Percentiles rank a stretch among this genome's conserved stretches.
phyloP scores from a whole-genome alignment of 2,113 vertebrate species.

The Nannobrachium achirus region DNA sequence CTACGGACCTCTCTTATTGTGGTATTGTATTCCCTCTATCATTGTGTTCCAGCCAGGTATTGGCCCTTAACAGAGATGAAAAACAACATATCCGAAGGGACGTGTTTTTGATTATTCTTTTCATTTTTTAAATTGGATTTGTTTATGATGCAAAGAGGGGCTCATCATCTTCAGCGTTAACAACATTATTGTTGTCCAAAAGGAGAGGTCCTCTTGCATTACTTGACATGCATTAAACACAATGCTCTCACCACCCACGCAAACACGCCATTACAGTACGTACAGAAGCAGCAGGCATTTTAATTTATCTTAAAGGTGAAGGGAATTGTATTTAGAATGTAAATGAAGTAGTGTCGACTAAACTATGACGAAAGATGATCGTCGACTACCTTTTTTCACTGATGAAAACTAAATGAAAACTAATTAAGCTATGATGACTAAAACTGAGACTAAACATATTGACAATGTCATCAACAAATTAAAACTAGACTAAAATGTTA shows the following conservation, averaged over 20 bases:
- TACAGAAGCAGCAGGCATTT: slow-evolving; percentile 22
- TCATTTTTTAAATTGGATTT: slow-evolving; percentile 42
- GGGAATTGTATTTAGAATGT: slow-evolving; percentile 22
- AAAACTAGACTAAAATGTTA: no score
- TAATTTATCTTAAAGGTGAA: slow-evolving; percentile 7
- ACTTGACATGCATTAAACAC: slow-evolving; percentile 33
- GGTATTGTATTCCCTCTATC: slow-evolving; percentile 10
- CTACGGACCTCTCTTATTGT: no score
- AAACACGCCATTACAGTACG: neutral
- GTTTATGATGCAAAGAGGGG: slow-evolving; percentile 45
- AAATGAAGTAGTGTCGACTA: no score
- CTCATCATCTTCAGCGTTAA: slow-evolving; percentile 44
- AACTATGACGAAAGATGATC: no score
- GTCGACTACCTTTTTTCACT: no score
- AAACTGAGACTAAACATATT: no score
- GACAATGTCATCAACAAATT: no score
- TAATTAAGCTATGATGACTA: no score
- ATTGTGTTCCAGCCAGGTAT: slow-evolving; percentile 25
- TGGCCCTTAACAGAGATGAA: slow-evolving; percentile 39
- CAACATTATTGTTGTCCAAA: slow-evolving; percentile 19
- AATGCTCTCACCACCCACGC: slow-evolving; percentile 29
- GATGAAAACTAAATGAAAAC: no score
- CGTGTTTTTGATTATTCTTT: no score
- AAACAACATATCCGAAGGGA: slow-evolving; percentile 31
- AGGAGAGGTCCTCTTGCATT: slow-evolving; percentile 4